Evolutionary conservation across 1,140 invertebrate species (phyloP).

Genomic region (Penaeus japonicus): DNA sequence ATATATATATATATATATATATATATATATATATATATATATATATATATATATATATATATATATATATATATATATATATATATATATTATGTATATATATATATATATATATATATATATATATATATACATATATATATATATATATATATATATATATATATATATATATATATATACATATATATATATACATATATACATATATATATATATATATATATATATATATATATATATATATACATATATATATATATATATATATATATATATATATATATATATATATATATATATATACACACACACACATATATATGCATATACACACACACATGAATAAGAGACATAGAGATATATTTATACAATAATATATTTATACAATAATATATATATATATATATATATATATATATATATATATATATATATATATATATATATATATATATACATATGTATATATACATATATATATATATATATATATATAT

Average conservation of each 20-base stretch:
- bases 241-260: background rate
- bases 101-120: constrained; percentile 4
- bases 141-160: background rate
- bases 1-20: no score
- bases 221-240: background rate
- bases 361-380: background rate
- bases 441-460: background rate
- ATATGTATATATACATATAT: background rate
- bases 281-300: background rate
- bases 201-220: background rate
- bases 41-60: background rate
- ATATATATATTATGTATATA: background rate
- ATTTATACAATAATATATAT: background rate
- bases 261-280: background rate
- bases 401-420: background rate
- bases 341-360: background rate
- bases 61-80: constrained; percentile 7
- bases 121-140: constrained; percentile 4
- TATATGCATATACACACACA: background rate
- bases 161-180: background rate
- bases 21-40: no score
- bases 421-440: background rate
- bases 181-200: background rate
- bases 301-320: background rate
- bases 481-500: background rate